These are phyloP conservation scores for Mamestra brassicae DNA, from an alignment of 2,888 invertebrate genomes.

Conservation along the genomic window DNA sequence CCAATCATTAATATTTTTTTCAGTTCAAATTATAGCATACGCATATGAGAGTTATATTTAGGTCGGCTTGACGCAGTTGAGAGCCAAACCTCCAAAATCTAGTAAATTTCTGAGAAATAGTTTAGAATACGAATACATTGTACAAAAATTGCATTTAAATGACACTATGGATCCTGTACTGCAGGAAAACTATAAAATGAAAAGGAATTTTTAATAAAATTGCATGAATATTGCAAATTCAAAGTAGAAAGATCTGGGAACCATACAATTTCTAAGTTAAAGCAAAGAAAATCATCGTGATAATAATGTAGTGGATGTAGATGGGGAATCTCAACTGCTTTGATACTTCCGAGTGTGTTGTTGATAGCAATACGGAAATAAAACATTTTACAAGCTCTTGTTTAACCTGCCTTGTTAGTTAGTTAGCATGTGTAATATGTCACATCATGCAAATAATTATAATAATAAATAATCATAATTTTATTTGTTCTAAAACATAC, in stretches of 20 bases:
- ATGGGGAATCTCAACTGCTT: not conserved
- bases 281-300: slow-evolving; percentile 16
- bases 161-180: not conserved
- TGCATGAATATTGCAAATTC: slow-evolving; percentile 31
- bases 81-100: too few species aligned
- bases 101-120: too few species aligned
- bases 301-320: not conserved
- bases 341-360: not conserved
- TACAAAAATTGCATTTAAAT: not conserved
- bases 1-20: too few species aligned
- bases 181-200: not conserved
- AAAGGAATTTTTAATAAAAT: slow-evolving; percentile 13
- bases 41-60: too few species aligned
- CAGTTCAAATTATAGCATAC: too few species aligned
- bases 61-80: too few species aligned
- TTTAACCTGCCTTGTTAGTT: not conserved
- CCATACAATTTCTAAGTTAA: slow-evolving; percentile 22
- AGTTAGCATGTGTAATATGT: too few species aligned
- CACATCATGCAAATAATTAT: too few species aligned
- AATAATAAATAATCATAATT: too few species aligned
- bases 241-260: slow-evolving; percentile 28
- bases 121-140: too few species aligned
- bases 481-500: too few species aligned
- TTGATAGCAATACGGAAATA: not conserved
- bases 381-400: not conserved